phyloP scores from a whole-genome alignment of 2,113 vertebrate genomes.

The Saimiri boliviensis region DNA sequence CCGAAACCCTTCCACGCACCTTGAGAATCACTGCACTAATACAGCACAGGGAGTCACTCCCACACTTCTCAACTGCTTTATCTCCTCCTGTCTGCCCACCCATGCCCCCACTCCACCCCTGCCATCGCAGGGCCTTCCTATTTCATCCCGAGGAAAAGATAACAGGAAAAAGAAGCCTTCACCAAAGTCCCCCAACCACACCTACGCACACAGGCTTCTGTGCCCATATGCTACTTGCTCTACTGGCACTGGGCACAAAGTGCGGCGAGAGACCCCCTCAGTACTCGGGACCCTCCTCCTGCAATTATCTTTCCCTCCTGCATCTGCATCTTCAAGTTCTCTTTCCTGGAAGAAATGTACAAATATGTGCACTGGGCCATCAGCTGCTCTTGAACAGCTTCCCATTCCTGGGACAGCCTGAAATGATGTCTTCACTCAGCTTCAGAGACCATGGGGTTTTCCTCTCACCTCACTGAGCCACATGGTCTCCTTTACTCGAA shows the following conservation, averaged over 20 bases:
- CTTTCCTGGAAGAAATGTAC: neutral
- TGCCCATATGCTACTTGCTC: neutral
- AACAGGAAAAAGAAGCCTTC: neutral
- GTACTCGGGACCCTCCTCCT: neutral
- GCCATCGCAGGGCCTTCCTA: neutral
- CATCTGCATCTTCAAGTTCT: neutral
- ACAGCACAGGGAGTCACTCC: neutral
- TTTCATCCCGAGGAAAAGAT: neutral
- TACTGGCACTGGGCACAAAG: neutral
- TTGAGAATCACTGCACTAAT: neutral
- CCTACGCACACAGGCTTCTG: neutral
- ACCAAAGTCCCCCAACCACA: neutral
- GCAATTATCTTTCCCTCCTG: neutral
- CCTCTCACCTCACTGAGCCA: neutral
- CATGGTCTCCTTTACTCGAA: neutral
- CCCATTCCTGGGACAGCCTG: neutral
- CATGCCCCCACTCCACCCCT: neutral
- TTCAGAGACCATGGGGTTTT: neutral
- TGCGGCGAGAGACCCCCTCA: neutral
- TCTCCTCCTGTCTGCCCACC: neutral
- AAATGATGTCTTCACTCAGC: neutral
- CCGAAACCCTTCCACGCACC: neutral
- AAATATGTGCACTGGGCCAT: neutral
- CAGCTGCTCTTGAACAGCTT: neutral
- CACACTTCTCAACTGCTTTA: neutral